Evolutionary conservation across 2,888 invertebrate genomes (phyloP).

Genomic region (Cantharis flavilabris): DNA sequence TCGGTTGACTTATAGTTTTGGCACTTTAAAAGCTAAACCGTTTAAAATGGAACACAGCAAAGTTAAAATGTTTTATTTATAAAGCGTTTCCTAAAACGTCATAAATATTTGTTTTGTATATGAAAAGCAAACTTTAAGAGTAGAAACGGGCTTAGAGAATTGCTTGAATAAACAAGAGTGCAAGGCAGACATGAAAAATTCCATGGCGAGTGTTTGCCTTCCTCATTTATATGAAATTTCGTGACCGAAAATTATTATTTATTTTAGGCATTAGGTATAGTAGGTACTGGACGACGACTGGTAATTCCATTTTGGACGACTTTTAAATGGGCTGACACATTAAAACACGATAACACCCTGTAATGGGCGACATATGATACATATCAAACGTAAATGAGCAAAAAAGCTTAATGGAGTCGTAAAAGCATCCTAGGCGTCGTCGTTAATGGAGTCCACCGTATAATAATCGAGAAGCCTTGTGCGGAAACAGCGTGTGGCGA

Average conservation of each 20-base stretch:
- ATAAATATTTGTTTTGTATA: conserved; percentile 30
- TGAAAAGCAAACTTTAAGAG: conserved; percentile 26
- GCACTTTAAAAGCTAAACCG: background rate
- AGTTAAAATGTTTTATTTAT: conserved; percentile 25
- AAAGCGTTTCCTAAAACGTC: conserved; percentile 27
- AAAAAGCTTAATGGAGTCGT: conserved; percentile 26
- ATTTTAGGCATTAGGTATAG: conserved; percentile 10
- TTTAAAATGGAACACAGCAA: conserved; percentile 2
- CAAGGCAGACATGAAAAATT: conserved; percentile 26
- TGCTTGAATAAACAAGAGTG: conserved; percentile 29
- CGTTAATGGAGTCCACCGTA: conserved; percentile 25
- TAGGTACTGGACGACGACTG: conserved; percentile 1
- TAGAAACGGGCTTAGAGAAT: conserved; percentile 23
- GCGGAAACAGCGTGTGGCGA: conserved; percentile 34
- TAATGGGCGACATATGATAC: conserved; percentile 15
- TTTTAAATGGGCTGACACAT: conserved; percentile 4
- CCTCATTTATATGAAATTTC: conserved; percentile 26
- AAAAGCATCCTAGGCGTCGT: conserved; percentile 27
- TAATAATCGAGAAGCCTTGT: conserved; percentile 27
- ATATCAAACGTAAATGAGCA: conserved; percentile 22
- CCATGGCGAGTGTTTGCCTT: conserved; percentile 24
- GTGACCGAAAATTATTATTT: conserved; percentile 27
- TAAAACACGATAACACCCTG: conserved; percentile 4
- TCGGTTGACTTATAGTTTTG: background rate
- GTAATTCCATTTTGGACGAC: conserved; percentile 13